phyloP scores from a whole-genome alignment of 2,113 vertebrate genomes.

The Candoia aspera region DNA sequence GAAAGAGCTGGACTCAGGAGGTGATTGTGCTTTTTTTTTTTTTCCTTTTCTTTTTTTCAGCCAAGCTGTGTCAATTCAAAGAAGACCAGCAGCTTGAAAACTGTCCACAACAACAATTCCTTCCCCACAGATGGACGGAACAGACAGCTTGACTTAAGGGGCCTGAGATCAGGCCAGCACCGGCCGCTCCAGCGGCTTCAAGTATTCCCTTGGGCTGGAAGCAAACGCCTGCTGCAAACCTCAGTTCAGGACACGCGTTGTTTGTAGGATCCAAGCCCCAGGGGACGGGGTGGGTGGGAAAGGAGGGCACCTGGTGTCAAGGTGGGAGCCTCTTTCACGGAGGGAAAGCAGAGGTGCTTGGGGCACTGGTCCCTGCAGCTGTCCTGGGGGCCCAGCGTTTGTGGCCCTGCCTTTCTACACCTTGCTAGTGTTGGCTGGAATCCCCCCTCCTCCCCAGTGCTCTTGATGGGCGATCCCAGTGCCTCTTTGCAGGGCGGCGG shows the following conservation, averaged over 20 bases:
- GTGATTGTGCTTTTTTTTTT: conserved; percentile 20
- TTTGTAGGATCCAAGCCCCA: background rate
- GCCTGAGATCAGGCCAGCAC: conserved; percentile 30
- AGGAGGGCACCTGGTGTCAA: background rate
- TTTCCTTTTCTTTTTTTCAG: background rate
- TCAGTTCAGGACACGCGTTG: background rate
- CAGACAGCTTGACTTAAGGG: conserved; percentile 29
- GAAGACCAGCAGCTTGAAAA: conserved; percentile 3
- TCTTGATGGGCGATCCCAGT: background rate
- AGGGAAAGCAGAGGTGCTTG: background rate
- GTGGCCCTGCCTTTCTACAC: background rate
- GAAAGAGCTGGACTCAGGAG: conserved; percentile 16
- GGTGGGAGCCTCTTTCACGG: background rate
- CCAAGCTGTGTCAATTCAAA: background rate
- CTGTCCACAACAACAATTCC: background rate
- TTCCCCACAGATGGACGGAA: conserved; percentile 20
- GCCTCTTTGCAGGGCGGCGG: conserved; percentile 16
- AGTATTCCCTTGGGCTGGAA: conserved; percentile 34
- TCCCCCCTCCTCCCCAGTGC: background rate
- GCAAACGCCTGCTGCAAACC: background rate
- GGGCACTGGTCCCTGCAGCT: conserved; percentile 26
- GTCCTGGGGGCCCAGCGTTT: background rate
- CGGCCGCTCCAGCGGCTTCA: conserved; percentile 29
- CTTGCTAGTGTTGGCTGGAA: conserved; percentile 3
- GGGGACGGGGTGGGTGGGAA: background rate